Evolutionary conservation across 2,113 vertebrate species (phyloP), one percentile per base, ranked within the genome.

Genomic region (Clupea harengus): DNA sequence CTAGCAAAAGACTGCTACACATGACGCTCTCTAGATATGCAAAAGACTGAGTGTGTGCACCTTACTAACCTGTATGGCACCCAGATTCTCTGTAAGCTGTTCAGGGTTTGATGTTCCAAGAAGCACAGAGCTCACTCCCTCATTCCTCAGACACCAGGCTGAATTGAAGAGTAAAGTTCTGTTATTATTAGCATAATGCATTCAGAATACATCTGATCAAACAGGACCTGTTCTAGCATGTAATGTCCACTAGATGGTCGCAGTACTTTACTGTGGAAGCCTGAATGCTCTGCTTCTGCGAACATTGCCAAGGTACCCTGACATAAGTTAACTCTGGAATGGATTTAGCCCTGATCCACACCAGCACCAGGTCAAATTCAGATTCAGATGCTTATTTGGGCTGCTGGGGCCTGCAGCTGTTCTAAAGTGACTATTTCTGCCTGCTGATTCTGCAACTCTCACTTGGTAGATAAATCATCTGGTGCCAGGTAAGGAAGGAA

Each of bases 61-160:
- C 78, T 45, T 85, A 87, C 94, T 94, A 89, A 95, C 98, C 97
- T 99, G 98, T 89, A 99, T 99, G 94, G 98, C 98, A 86, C 98
- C 98, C 0, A 99, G 97, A 94, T 99, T 99, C 93, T 99, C 98
- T 0, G 97, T 97, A 84, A 99, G 96, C 92, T 99, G 98, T 84
- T 99, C 96, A 0, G 97, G 97, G 92, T 96, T 99, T 88, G 98
- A 99, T 2, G 97, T 97, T 91, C 98, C 98, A 86, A 99, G 91
- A 0, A 99, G 96, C 49, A 99, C 98, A 0, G 98, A 99, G 88
- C 98, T 99, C 91, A 99, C 98, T 0, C 98, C 98, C 90, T 99
- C 98, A 0, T 98, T 99, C 87, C 98, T 95, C 90, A 99, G 94
- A 92, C 98, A 99, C 98, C 98, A 99, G 0, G 98, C 98, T 99